Base-by-base conservation (phyloP, 2,888 invertebrate species). In the Strigamia crassipes region DNA sequence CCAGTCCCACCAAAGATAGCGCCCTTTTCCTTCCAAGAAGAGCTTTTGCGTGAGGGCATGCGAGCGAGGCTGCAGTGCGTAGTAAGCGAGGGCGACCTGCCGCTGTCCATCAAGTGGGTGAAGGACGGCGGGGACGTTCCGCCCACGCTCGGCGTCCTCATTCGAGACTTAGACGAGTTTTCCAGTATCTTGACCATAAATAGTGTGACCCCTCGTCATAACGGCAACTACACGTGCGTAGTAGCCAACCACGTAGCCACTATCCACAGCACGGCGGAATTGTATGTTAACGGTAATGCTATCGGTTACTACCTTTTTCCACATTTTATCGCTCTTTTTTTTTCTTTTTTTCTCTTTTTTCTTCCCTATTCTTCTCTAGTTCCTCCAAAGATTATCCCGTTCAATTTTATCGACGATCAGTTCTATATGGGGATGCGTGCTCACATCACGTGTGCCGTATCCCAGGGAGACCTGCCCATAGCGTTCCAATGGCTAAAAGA, bases 311-410 rank as follows among this genome's bases (percentile, higher is more conserved):
- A 18, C 51, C 38, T 82, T 82, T 82, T 82, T 61, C 61, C 41
- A 51, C 82, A 78, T 51, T 82, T 80, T 78, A 78, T 78, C 79
- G 56, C 78, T 81, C 41, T 81, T 81, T 81, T 78, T 78, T 46
- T 81, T 78, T 78, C 66, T 81, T 81, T 81, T 81, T 81, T 78
- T 77, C 81, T 81, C 73, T 73, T 81, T 82, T 78, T 81, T 78
- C 79, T 82, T 93, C 81, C 77, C 77, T 77, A 77, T 82, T 78
- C 78, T 78, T 66, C 81, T 93, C 93, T 92, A 83, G 83, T 83
- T 91, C 93, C 93, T 90, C 93, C 93, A 90, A 92, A 92, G 90
- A 93, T 94, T 91, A 93, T 93, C 91, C 93, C 93, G 90, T 93
- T 94, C 92, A 91, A 91, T 90, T 93, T 93, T 90, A 92, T 93